Base-by-base conservation (phyloP, 2,888 invertebrate species). In the Agrenia bidenticulata region DNA sequence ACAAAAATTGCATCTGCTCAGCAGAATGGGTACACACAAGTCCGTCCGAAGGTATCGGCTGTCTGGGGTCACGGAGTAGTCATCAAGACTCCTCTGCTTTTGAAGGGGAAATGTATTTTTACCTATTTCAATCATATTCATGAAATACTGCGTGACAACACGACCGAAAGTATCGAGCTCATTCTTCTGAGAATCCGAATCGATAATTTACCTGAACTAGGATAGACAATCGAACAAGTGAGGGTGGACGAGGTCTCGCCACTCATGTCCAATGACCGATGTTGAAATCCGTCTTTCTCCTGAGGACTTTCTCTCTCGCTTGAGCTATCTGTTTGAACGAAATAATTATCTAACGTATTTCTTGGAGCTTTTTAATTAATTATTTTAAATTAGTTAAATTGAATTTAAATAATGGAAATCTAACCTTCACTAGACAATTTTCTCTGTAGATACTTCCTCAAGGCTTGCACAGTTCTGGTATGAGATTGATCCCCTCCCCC, bases 401-500 rank as follows among this genome's bases (percentile, higher is more conserved):
- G 39, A 11, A 9, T 9, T 39, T 39, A 45, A 45, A 45, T 11
- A 23, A 17, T 27, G 56, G 32, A 32, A 32, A 32, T 32, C 55
- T 56, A 42, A 65, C 65, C 69, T 63, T 69, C 69, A 54, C 65
- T 69, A 17, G 69, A 69, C 55, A 69, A 65, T 56, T 69, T 69
- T 23, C 69, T 41, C 9, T 65, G 61, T 27, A 69, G 50, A 32
- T 69, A 65, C 54, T 66, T 69, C 27, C 69, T 39, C 2, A 69
- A 56, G n/a, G 69, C 69, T 49, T 65, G 59, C 7, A 69, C 69
- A 2, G 69, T 65, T 39, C 63, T 59, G 7, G 63, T 59, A 55
- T 69, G 69, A n/a, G 65, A 56, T 19, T 5, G 41, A 2, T 4
- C n/a, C n/a, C n/a, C 45, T 45, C 45, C 19, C 32, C 11, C 11